phyloP scores from a whole-genome alignment of 2,888 invertebrate genomes.

The Dichetophora obliterata region DNA sequence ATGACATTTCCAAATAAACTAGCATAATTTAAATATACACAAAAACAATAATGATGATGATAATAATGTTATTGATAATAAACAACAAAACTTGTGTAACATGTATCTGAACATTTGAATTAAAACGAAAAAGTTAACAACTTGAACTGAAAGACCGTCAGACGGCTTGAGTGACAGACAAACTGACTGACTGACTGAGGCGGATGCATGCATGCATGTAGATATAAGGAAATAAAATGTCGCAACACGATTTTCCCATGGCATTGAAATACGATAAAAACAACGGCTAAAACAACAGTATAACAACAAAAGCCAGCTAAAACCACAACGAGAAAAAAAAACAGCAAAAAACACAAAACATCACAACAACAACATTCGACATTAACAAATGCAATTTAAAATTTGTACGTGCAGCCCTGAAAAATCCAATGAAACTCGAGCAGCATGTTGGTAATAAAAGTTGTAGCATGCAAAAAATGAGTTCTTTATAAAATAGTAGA shows the following conservation, averaged over 20 bases:
- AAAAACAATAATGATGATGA: no score
- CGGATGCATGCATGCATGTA: slow-evolving; percentile 6
- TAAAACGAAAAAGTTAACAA: neutral
- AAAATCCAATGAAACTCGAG: neutral
- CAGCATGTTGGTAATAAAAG: neutral
- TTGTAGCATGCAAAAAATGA: no score
- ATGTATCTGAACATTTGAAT: neutral
- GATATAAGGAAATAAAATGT: neutral
- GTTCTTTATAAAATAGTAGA: no score
- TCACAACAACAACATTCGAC: neutral
- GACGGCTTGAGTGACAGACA: neutral
- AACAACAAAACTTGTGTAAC: neutral
- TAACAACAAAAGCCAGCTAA: neutral
- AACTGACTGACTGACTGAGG: neutral
- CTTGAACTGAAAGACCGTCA: neutral
- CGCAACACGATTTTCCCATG: slow-evolving; percentile 29
- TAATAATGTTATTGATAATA: no score
- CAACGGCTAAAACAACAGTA: slow-evolving; percentile 26
- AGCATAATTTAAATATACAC: no score
- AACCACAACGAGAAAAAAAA: neutral
- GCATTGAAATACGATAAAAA: slow-evolving; percentile 33
- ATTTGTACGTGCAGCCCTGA: neutral
- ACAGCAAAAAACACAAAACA: neutral
- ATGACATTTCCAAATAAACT: no score
- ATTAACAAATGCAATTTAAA: neutral